phyloP scores from a whole-genome alignment of 1,140 invertebrate species.

The Drosophila equinoxialis region DNA sequence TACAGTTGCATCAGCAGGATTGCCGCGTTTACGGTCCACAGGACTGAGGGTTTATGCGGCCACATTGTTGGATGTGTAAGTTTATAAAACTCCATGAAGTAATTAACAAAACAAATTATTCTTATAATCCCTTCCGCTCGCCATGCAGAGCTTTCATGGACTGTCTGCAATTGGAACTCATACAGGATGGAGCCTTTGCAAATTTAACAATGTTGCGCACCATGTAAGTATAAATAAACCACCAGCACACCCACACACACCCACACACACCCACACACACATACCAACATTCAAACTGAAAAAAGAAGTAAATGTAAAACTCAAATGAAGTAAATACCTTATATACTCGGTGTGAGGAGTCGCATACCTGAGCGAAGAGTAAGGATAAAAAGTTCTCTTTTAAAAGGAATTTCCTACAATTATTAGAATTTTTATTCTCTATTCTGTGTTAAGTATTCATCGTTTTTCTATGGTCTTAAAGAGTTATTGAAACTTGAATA shows the following conservation, averaged over 20 bases:
- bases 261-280: no score
- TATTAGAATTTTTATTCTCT: no score
- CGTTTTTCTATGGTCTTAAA: no score
- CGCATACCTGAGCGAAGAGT: no score
- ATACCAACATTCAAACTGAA: no score
- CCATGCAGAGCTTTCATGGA: slow-evolving; percentile 82
- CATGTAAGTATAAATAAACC: slow-evolving; percentile 82
- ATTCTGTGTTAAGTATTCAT: no score
- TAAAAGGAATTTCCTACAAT: no score
- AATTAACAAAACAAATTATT: neutral
- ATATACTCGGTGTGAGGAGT: no score
- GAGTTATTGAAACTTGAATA: no score
- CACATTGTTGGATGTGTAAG: slow-evolving; percentile 78
- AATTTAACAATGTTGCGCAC: slow-evolving; percentile 83
- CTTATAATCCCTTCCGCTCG: neutral
- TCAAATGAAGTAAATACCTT: no score
- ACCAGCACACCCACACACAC: no score
- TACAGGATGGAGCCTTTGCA: slow-evolving; percentile 83
- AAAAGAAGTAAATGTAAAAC: neutral
- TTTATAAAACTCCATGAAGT: slow-evolving; percentile 17
- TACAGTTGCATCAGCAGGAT: slow-evolving; percentile 75
- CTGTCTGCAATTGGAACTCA: slow-evolving; percentile 82
- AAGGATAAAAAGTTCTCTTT: no score
- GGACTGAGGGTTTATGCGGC: slow-evolving; percentile 72
- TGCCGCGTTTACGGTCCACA: slow-evolving; percentile 67